A percentile compares a stretch with the other conserved stretches of the same genome.
These are phyloP conservation scores for Corythornis madagascariensis DNA, from an alignment of 2,113 vertebrate species.

Conservation along the genomic window DNA sequence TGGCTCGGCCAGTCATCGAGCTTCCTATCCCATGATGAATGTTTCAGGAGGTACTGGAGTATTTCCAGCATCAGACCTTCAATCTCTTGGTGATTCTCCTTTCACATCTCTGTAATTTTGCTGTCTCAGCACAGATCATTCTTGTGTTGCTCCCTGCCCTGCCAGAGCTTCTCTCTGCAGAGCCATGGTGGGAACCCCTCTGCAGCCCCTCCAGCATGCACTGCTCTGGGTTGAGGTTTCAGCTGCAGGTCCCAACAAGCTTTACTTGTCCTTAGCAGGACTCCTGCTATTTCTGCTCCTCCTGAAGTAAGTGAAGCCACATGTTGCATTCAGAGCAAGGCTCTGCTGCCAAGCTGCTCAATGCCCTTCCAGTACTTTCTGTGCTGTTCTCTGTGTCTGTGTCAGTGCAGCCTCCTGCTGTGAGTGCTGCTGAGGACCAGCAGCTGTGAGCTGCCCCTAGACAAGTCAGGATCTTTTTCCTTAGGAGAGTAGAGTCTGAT, in stretches of 20 bases:
- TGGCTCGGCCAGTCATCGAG: background rate
- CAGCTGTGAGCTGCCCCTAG: background rate
- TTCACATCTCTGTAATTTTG: background rate
- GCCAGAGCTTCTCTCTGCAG: background rate
- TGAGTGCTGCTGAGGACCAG: background rate
- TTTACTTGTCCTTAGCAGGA: background rate
- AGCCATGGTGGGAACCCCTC: background rate
- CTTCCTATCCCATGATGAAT: background rate
- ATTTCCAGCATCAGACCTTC: constrained; percentile 1
- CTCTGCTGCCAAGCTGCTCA: background rate
- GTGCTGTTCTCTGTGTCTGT: background rate
- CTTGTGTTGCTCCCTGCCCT: background rate
- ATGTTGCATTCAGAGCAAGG: background rate
- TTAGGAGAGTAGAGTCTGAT: background rate
- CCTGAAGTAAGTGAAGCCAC: background rate
- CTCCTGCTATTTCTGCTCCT: background rate
- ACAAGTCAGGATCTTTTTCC: background rate
- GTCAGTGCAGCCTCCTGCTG: background rate
- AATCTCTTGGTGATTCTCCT: background rate
- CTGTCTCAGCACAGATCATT: background rate
- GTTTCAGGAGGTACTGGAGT: background rate
- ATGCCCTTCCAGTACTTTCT: background rate
- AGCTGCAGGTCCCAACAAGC: background rate
- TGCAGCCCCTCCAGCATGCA: background rate
- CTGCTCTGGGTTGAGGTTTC: background rate